phyloP scores from a whole-genome alignment of 2,797 vertebrate genomes.

The Dipus sagitta region DNA sequence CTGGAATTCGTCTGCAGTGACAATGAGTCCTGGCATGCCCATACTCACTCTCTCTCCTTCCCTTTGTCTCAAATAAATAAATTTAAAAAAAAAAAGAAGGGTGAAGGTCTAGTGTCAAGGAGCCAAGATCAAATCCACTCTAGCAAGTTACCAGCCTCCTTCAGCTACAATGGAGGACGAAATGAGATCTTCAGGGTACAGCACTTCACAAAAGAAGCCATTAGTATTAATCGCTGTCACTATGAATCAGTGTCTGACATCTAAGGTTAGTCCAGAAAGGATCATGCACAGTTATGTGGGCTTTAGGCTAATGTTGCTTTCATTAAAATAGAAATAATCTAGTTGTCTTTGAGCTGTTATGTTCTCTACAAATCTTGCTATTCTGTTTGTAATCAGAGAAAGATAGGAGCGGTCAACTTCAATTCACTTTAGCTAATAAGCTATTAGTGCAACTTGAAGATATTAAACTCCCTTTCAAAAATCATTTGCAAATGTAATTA shows the following conservation, averaged over 20 bases:
- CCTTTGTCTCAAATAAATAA: too few relatives aligned
- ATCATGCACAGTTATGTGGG: background rate
- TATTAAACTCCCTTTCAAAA: slow-evolving; percentile 40
- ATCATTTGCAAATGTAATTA: slow-evolving; percentile 68
- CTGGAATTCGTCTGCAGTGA: too few relatives aligned
- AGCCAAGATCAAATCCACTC: background rate
- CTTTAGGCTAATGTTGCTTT: slow-evolving; percentile 64
- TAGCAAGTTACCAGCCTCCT: background rate
- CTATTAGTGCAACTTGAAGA: slow-evolving; percentile 38
- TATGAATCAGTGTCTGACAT: background rate
- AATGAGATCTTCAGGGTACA: background rate
- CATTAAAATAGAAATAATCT: slow-evolving; percentile 64
- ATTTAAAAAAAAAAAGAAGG: too few relatives aligned
- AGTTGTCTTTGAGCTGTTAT: slow-evolving; percentile 36
- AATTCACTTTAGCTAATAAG: slow-evolving; percentile 65
- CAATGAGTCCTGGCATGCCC: too few relatives aligned
- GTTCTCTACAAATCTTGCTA: slow-evolving; percentile 55
- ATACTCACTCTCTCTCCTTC: too few relatives aligned
- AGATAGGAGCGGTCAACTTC: slow-evolving; percentile 28
- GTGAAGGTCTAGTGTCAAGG: background rate
- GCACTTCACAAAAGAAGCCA: background rate
- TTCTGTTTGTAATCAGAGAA: slow-evolving; percentile 54
- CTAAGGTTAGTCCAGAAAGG: slow-evolving; percentile 31
- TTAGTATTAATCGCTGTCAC: slow-evolving; percentile 4
- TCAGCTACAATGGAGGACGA: background rate